Percentiles rank a stretch among this genome's conserved stretches.
Evolutionary conservation across 2,888 invertebrate species (phyloP).

Genomic region (Rhamphomyia laevipes): DNA sequence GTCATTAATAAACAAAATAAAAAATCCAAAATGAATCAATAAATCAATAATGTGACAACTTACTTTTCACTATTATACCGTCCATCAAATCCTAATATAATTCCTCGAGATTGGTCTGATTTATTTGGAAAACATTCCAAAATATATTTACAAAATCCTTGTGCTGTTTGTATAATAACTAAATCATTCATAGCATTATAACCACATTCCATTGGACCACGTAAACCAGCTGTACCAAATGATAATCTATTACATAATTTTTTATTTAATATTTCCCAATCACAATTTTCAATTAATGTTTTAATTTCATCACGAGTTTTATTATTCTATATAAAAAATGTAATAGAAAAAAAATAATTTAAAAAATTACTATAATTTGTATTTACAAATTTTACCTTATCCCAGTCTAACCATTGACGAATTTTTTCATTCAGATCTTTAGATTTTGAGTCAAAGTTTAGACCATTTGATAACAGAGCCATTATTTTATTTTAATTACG

Average conservation of each 20-base stretch:
- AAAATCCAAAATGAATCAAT: no score
- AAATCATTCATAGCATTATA: slow-evolving; percentile 93
- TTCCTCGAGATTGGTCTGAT: slow-evolving; percentile 49
- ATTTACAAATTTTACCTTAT: slow-evolving; percentile 44
- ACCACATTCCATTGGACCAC: slow-evolving; percentile 88
- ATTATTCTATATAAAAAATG: slow-evolving; percentile 43
- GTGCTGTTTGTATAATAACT: slow-evolving; percentile 88
- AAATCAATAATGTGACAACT: no score
- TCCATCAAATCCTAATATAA: slow-evolving; percentile 88
- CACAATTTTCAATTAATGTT: slow-evolving; percentile 42
- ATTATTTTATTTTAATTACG: no score
- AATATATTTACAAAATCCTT: slow-evolving; percentile 75
- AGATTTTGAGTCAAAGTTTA: background rate
- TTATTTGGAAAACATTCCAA: slow-evolving; percentile 43
- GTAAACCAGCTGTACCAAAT: slow-evolving; percentile 89
- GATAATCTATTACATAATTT: slow-evolving; percentile 59
- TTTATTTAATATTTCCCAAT: slow-evolving; percentile 47
- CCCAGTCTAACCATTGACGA: slow-evolving; percentile 61
- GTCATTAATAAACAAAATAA: no score
- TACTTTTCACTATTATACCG: slow-evolving; percentile 82
- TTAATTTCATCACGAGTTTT: slow-evolving; percentile 51
- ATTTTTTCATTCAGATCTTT: slow-evolving; percentile 52
- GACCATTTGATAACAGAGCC: background rate
- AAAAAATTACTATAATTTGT: background rate
- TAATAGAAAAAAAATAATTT: background rate